Evolutionary conservation across 2,797 vertebrate species (phyloP).

Genomic region (Dermochelys coriacea): DNA sequence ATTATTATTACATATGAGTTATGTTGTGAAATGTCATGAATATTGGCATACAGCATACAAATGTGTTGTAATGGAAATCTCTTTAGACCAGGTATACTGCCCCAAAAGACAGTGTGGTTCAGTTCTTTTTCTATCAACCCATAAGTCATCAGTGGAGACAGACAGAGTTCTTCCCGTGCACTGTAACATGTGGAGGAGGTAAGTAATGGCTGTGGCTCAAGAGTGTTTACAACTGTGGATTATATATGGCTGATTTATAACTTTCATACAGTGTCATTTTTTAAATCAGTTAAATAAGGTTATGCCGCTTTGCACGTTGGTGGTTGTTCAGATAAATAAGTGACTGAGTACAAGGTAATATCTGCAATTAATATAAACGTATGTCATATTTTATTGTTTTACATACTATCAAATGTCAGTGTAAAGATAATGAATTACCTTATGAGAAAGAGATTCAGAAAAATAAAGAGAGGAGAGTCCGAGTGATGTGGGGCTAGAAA

Average conservation of each 20-base stretch:
- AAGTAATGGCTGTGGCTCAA: slow-evolving; percentile 46
- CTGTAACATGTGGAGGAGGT: slow-evolving; percentile 95
- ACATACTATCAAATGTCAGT: neutral
- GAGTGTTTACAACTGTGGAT: slow-evolving; percentile 1
- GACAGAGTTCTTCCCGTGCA: slow-evolving; percentile 96
- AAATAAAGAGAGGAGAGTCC: neutral
- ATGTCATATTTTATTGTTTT: neutral
- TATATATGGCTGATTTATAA: neutral
- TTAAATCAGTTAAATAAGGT: slow-evolving; percentile 17
- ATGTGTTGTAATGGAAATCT: slow-evolving; percentile 62
- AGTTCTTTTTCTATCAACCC: slow-evolving; percentile 95
- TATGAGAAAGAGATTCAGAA: neutral
- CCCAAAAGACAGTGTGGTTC: slow-evolving; percentile 88
- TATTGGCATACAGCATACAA: neutral
- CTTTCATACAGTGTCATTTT: neutral
- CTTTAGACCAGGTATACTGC: slow-evolving; percentile 88
- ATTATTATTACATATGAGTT: neutral
- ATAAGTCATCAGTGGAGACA: slow-evolving; percentile 95
- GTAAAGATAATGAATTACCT: neutral
- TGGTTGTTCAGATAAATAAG: neutral
- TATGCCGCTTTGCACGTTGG: neutral
- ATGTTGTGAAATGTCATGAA: neutral
- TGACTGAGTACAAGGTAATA: neutral
- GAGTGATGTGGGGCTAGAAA: neutral
- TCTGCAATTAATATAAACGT: neutral